Evolutionary conservation across 2,888 invertebrate genomes (phyloP), one percentile per base, ranked within the genome.

Genomic region (Lamellibrachia columna): DNA sequence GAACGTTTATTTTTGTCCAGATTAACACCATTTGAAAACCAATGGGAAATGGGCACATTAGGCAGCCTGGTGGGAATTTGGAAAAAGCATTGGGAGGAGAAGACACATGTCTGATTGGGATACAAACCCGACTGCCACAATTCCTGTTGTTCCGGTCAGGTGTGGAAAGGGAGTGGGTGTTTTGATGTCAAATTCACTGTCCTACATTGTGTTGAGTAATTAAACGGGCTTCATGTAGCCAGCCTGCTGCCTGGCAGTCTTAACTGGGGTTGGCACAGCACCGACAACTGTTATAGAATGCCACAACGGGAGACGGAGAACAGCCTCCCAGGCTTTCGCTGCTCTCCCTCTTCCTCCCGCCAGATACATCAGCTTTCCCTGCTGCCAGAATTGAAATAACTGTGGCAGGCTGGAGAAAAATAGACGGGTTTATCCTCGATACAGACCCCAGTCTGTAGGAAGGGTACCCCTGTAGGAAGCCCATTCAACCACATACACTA

Each of bases 111-210:
- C 75, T 75, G 75, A 75, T 15, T 58, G 9, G 58, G 58, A 58
- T 8, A 11, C 58, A 7, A 58, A 2, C 15, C 11, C 8, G 8
- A 58, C 58, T 75, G 75, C n/a, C 40, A 40, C 40, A 40, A 40
- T 40, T 40, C 40, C 40, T 40, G 40, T 75, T 15, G 15, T 75
- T 75, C 6, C 4, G n/a, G n/a, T 75, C 75, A 75, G 75, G 75
- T 75, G 75, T 6, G 15, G 75, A 75, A 22, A 75, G 75, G 75
- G 75, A 75, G 75, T 75, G 75, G 75, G 22, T 75, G 75, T 75
- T 75, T 75, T 75, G 75, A 75, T 75, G 75, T 75, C 22, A 75
- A 75, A 75, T 75, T 75, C 75, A 75, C 75, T n/a, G n/a, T n/a
- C n/a, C 75, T 75, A 15, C 75, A 75, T 15, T 75, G 75, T 75